Conservation (phyloP, 2,888 invertebrate species). For the Embidobia sp. region DNA sequence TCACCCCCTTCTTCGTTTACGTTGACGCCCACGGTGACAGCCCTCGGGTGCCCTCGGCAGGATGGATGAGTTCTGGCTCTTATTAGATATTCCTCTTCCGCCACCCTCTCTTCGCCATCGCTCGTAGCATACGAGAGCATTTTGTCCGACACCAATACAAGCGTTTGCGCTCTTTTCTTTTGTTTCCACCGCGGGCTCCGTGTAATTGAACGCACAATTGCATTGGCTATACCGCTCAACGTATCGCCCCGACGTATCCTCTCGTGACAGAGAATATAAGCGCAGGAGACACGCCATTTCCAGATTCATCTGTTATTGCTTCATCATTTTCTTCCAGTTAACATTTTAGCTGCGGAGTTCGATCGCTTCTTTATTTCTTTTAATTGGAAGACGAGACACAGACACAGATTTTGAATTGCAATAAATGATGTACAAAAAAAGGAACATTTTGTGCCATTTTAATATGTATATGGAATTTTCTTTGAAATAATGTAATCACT, state of each 20-base stretch:
- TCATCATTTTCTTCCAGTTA: no score
- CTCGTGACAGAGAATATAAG: neutral
- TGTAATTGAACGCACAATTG: conserved; percentile 74
- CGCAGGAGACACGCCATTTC: no score
- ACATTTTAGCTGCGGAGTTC: no score
- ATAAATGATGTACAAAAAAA: no score
- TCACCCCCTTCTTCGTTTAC: conserved; percentile 74
- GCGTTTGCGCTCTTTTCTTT: conserved; percentile 42
- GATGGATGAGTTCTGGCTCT: conserved; percentile 79
- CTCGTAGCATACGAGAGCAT: conserved; percentile 68
- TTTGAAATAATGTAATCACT: no score
- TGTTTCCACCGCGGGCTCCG: conserved; percentile 63
- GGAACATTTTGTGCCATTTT: no score
- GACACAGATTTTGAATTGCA: no score
- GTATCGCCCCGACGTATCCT: conserved; percentile 4
- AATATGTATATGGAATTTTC: no score
- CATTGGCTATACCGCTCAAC: conserved; percentile 46
- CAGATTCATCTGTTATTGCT: conserved; percentile 3
- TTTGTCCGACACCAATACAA: conserved; percentile 72
- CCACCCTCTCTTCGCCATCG: conserved; percentile 69
- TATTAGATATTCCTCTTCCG: conserved; percentile 79
- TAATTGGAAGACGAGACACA: no score
- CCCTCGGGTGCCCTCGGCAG: conserved; percentile 77
- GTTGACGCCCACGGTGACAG: conserved; percentile 80
- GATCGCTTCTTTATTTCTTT: no score